phyloP scores from a whole-genome alignment of 37 sponge, comb jelly and placozoan genomes.

The Axinella damicornis region DNA sequence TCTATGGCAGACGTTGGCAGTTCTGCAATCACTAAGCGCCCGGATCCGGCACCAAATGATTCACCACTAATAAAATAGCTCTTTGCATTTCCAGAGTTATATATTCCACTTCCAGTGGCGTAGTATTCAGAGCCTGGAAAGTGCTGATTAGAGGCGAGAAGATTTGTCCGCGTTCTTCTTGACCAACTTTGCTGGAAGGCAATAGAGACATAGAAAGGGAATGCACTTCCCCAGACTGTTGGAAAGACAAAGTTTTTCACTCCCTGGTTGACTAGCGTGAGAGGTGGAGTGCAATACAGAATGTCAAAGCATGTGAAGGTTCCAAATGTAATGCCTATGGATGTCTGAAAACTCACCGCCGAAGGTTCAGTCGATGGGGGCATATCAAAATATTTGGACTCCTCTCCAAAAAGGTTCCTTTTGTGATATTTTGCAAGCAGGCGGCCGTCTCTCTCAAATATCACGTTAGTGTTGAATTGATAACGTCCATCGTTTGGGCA shows the following conservation, averaged over 20 bases:
- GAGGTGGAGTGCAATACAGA: conserved; percentile 41
- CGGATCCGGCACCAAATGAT: too few species aligned
- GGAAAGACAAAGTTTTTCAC: conserved; percentile 64
- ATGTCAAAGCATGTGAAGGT: conserved; percentile 80
- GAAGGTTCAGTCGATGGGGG: background rate
- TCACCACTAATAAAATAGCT: too few species aligned
- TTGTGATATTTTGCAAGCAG: conserved; percentile 78
- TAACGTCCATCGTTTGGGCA: conserved; percentile 59
- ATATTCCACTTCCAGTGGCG: conserved; percentile 74
- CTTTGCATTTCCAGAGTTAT: background rate
- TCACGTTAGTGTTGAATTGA: conserved; percentile 72
- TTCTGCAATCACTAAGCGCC: too few species aligned
- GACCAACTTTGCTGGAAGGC: conserved; percentile 71
- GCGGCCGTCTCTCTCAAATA: conserved; percentile 61
- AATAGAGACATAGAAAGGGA: conserved; percentile 42
- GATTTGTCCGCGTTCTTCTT: background rate
- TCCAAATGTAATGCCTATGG: conserved; percentile 76
- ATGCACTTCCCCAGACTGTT: conserved; percentile 62
- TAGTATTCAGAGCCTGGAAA: background rate
- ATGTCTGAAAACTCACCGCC: conserved; percentile 37
- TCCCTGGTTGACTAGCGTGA: conserved; percentile 25
- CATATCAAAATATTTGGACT: conserved; percentile 1
- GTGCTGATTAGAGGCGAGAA: conserved; percentile 68
- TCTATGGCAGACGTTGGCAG: too few species aligned
- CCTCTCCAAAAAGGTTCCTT: conserved; percentile 37